Percentiles rank a stretch among this genome's conserved stretches.
phyloP scores from a whole-genome alignment of 2,113 vertebrate species.

The Ursus arctos region DNA sequence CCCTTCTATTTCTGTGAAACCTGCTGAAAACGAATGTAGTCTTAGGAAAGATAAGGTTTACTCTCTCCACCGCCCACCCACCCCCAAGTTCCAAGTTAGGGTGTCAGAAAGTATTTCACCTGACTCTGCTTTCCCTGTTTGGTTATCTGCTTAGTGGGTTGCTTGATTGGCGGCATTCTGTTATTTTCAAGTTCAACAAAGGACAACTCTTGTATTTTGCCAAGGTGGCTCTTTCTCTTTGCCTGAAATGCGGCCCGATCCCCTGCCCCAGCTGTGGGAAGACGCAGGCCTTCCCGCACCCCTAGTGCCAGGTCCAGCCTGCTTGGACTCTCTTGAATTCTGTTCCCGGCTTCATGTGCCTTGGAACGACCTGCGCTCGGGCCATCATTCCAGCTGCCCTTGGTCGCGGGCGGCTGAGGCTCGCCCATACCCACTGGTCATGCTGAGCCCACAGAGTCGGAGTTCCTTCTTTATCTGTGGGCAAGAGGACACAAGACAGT shows the following conservation, averaged over 20 bases:
- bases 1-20: constrained; percentile 61
- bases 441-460: constrained; percentile 66
- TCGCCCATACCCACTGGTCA: neutral
- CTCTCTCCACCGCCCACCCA: neutral
- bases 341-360: neutral
- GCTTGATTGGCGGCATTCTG: constrained; percentile 19
- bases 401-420: neutral
- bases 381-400: neutral
- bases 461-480: constrained; percentile 55
- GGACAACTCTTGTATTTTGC: neutral
- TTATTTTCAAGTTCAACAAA: constrained; percentile 54
- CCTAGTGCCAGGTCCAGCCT: neutral
- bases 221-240: constrained; percentile 35
- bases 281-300: neutral
- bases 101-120: neutral
- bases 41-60: constrained; percentile 58
- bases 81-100: constrained; percentile 40
- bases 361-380: neutral
- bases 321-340: neutral
- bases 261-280: neutral
- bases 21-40: constrained; percentile 44
- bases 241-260: neutral
- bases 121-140: constrained; percentile 25
- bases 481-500: constrained; percentile 49
- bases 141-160: constrained; percentile 55